phyloP scores from a whole-genome alignment of 2,113 vertebrate genomes.

The Tor tambroides region DNA sequence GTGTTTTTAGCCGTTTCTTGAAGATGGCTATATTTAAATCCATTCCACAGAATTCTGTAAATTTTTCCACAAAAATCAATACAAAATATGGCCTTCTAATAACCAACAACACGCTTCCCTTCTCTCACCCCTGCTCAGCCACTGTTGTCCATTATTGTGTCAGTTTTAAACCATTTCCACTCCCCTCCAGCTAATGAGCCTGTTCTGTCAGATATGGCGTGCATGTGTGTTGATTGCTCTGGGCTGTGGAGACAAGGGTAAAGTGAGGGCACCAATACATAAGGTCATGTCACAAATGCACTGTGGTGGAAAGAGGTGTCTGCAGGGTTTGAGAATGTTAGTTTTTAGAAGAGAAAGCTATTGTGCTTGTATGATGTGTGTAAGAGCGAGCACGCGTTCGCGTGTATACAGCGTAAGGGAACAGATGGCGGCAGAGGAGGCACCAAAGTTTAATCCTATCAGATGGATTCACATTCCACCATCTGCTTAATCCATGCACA shows the following conservation, averaged over 20 bases:
- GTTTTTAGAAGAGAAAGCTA: conserved; percentile 16
- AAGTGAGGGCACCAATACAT: conserved; percentile 17
- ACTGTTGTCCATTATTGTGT: conserved; percentile 35
- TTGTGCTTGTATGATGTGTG: conserved; percentile 57
- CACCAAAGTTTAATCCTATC: conserved; percentile 90
- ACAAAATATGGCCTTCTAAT: not conserved
- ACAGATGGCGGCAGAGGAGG: conserved; percentile 84
- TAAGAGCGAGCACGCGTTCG: conserved; percentile 11
- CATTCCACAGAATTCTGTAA: not conserved
- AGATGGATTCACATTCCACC: conserved; percentile 85
- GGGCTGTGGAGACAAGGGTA: conserved; percentile 41
- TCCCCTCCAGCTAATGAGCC: conserved; percentile 33
- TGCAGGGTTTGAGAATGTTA: conserved; percentile 9
- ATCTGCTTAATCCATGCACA: conserved; percentile 87
- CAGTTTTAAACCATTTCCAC: conserved; percentile 28
- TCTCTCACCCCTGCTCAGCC: not conserved
- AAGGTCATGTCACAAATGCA: conserved; percentile 24
- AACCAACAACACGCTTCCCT: not conserved
- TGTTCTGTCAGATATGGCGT: conserved; percentile 6
- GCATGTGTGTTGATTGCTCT: conserved; percentile 43
- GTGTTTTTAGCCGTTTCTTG: too few species aligned
- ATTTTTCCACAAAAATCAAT: not conserved
- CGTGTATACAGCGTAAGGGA: conserved; percentile 56
- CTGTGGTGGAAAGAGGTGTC: conserved; percentile 26
- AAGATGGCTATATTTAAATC: too few species aligned